phyloP scores from a whole-genome alignment of 2,113 vertebrate species.

The Macrotus californicus region DNA sequence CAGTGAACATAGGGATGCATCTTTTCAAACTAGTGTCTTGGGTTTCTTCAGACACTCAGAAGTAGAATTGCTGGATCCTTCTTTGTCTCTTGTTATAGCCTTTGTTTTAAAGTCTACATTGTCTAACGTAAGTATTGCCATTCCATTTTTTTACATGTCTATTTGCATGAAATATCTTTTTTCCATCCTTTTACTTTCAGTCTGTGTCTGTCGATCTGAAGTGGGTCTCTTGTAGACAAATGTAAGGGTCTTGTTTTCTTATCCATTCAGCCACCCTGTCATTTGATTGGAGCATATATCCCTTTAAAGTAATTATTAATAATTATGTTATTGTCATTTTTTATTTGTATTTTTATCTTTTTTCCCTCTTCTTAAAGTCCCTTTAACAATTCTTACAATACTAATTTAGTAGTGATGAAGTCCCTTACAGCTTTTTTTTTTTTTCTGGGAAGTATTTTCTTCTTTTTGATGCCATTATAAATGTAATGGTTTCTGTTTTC shows the following conservation, averaged over 20 bases:
- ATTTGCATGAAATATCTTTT: too few species aligned
- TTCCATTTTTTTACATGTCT: too few species aligned
- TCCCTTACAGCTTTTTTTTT: background rate
- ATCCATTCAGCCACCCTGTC: background rate
- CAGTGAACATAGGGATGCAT: background rate
- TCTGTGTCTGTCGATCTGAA: too few species aligned
- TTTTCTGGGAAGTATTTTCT: background rate
- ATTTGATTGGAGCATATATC: background rate
- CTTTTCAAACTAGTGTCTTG: background rate
- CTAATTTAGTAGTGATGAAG: background rate
- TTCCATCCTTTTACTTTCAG: background rate
- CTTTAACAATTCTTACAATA: background rate
- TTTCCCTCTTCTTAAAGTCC: background rate
- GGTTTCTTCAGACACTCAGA: background rate
- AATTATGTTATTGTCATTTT: background rate
- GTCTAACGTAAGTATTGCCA: too few species aligned
- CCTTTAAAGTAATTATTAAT: background rate
- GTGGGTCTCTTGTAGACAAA: too few species aligned
- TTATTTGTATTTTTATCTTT: background rate
- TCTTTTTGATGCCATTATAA: background rate
- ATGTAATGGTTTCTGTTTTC: background rate
- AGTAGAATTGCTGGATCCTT: background rate
- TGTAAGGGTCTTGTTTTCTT: background rate
- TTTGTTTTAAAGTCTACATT: background rate
- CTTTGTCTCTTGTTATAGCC: background rate